Conservation (phyloP, 2,888 invertebrate species). For the Deilephila porcellus region DNA sequence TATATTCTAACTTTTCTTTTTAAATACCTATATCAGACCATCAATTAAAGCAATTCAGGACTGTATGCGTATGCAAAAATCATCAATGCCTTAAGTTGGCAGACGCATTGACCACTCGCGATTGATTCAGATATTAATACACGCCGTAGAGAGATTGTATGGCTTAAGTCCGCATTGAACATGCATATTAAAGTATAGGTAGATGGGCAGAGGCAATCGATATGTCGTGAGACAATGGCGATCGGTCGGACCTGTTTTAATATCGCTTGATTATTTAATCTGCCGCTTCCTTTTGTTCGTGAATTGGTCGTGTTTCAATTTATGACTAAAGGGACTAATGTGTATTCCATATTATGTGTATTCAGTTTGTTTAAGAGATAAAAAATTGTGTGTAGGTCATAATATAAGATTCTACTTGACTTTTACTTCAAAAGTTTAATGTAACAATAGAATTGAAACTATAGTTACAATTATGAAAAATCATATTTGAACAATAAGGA, state of each 20-base stretch:
- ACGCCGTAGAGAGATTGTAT: background rate
- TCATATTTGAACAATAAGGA: no score
- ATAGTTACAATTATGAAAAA: no score
- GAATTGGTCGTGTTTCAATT: background rate
- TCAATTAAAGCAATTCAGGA: no score
- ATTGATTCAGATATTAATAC: constrained; percentile 7
- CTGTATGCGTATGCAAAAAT: no score
- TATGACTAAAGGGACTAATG: background rate
- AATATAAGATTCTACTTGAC: no score
- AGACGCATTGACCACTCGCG: background rate
- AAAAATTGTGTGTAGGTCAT: no score
- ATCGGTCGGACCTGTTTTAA: constrained; percentile 12
- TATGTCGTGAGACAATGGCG: constrained; percentile 27
- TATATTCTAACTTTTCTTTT: no score
- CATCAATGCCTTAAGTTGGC: background rate
- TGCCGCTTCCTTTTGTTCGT: background rate
- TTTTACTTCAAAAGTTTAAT: no score
- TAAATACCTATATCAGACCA: no score
- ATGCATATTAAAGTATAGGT: constrained; percentile 18
- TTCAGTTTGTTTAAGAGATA: no score
- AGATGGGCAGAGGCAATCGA: constrained; percentile 10
- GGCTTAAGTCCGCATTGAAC: constrained; percentile 11
- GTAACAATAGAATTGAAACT: no score
- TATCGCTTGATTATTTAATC: constrained; percentile 15
- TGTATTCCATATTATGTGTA: background rate